phyloP scores from a whole-genome alignment of 2,888 invertebrate genomes.

The Cephus nigrinus region DNA sequence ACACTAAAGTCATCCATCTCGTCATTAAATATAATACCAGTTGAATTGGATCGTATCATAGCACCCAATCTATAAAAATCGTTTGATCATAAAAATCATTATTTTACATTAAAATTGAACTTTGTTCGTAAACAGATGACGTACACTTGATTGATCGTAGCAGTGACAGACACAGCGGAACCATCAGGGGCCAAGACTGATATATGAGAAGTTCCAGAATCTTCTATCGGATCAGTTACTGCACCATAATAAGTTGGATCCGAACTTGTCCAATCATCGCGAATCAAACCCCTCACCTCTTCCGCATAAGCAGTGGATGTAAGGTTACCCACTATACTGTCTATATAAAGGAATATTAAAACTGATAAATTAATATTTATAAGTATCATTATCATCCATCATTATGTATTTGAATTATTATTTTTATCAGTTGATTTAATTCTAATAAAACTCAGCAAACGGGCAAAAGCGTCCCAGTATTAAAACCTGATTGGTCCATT shows the following conservation, averaged over 20 bases:
- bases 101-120: not conserved
- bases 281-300: conserved; percentile 72
- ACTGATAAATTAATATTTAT: not conserved
- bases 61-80: conserved; percentile 80
- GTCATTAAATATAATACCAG: conserved; percentile 94
- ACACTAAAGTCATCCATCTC: conserved; percentile 96
- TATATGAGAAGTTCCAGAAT: conserved; percentile 90
- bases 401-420: not conserved
- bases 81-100: not conserved
- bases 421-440: not conserved
- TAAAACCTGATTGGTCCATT: not conserved
- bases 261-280: conserved; percentile 75
- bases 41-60: conserved; percentile 79
- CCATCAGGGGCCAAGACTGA: conserved; percentile 87
- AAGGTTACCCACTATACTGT: conserved; percentile 66
- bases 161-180: conserved; percentile 92
- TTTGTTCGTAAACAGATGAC: conserved; percentile 32
- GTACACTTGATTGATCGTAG: conserved; percentile 86
- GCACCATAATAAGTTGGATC: conserved; percentile 78
- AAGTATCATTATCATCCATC: not conserved
- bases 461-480: not conserved
- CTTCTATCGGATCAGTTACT: conserved; percentile 64
- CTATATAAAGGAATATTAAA: not conserved
- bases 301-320: conserved; percentile 73
- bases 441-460: not conserved